Conservation (phyloP, 1,140 invertebrate genomes). For the Lepidurus apus region DNA sequence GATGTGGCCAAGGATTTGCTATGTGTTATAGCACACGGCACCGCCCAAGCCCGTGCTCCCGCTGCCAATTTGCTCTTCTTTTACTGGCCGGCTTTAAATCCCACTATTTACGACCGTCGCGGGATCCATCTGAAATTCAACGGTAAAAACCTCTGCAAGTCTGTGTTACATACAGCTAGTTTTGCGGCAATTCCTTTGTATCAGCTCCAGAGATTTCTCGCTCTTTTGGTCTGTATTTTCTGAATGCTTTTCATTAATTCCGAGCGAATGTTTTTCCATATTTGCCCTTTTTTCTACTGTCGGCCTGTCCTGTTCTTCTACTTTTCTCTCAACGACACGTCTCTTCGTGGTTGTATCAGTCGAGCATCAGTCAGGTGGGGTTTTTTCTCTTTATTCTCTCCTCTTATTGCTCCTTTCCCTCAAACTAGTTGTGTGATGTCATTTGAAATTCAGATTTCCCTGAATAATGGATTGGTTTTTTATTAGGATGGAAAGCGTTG, state of each 20-base stretch:
- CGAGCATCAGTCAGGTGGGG: no score
- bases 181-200: neutral
- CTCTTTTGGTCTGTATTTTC: no score
- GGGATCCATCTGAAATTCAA: slow-evolving; percentile 82
- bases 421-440: neutral
- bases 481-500: slow-evolving; percentile 48
- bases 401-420: neutral
- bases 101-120: slow-evolving; percentile 83
- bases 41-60: slow-evolving; percentile 77
- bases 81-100: slow-evolving; percentile 98
- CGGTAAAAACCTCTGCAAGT: slow-evolving; percentile 54
- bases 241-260: neutral
- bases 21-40: slow-evolving; percentile 94
- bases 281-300: neutral
- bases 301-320: neutral
- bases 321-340: neutral
- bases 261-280: neutral
- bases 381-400: neutral
- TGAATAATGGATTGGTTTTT: slow-evolving; percentile 36
- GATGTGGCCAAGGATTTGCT: slow-evolving; percentile 87
- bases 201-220: neutral
- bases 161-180: slow-evolving; percentile 18
- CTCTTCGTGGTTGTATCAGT: no score
- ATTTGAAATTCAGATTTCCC: neutral
- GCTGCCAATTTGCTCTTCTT: slow-evolving; percentile 96